Conservation (phyloP, 2,113 vertebrate species). For the Phainopepla nitens region DNA sequence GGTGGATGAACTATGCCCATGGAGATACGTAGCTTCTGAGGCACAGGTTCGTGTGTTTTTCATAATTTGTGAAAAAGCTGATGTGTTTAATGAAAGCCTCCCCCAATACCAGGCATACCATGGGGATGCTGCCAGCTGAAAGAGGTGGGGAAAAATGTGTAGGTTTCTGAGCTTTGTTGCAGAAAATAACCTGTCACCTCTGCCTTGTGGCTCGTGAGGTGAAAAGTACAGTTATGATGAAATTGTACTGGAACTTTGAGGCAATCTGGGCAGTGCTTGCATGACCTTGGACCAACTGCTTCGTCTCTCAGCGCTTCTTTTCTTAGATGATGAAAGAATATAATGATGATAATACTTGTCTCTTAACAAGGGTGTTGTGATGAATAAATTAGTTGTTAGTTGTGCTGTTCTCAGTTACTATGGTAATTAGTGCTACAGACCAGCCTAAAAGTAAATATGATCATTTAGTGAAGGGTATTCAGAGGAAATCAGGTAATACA, state of each 20-base stretch:
- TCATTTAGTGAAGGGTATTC: slow-evolving; percentile 23
- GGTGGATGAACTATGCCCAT: neutral
- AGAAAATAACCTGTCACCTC: neutral
- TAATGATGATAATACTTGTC: neutral
- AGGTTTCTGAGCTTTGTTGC: neutral
- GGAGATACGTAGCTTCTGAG: neutral
- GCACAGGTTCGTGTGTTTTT: neutral
- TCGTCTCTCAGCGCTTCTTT: neutral
- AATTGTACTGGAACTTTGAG: neutral
- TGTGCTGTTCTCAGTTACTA: slow-evolving; percentile 47
- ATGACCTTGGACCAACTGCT: slow-evolving; percentile 5
- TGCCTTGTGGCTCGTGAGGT: neutral
- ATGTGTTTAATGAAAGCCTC: neutral
- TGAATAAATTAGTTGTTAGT: slow-evolving; percentile 50
- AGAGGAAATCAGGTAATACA: neutral
- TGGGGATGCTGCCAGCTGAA: neutral
- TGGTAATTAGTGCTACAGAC: slow-evolving; percentile 50
- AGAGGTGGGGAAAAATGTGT: neutral
- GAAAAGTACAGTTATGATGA: neutral
- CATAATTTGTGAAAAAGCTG: neutral
- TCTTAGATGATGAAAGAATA: slow-evolving; percentile 6
- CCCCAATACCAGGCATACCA: neutral
- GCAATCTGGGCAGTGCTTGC: neutral
- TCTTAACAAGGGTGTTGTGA: slow-evolving; percentile 30
- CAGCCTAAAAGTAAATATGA: slow-evolving; percentile 44